Base-by-base conservation (phyloP, 1,140 invertebrate species). In the Stratiolaelaps scimitus region DNA sequence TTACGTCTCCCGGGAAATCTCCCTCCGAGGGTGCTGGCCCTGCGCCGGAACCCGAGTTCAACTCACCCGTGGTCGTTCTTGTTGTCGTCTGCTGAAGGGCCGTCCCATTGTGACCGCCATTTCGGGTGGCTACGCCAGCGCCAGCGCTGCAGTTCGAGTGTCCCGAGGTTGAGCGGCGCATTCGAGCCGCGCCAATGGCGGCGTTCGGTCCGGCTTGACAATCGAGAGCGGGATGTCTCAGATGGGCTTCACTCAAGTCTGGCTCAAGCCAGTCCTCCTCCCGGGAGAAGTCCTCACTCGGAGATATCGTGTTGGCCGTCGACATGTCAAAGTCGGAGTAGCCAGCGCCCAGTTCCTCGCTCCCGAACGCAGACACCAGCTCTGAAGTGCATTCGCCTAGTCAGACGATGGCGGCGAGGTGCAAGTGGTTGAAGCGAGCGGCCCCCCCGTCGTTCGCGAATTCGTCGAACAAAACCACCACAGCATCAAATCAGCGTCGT, bases 301-400 rank as follows among this genome's bases (percentile, higher is more conserved):
- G 53, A 60, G 53, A 60, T 60, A 60, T 60, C 53, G 53, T 60
- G 34, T 60, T 60, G 34, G 53, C 53, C 17, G 53, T 60, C 53
- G 53, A 60, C 53, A 60, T 60, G 23, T 60, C 53, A 26, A 60
- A 60, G 53, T 60, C 53, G 26, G 53, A 60, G 34, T 29, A 60
- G 26, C 53, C 53, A 15, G 53, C 53, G 15, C 53, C 53, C 53
- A 60, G 53, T 23, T 60, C 53, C 53, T 60, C 53, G 53, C 53
- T 60, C 20, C 53, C 53, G 20, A 60, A 60, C 23, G 53, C 53
- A 60, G 53, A 60, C 26, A 26, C 53, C 53, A 60, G 34, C 23
- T 60, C 53, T 23, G 53, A 60, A 60, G 53, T 60, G 53, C 53
- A 60, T 26, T 60, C 53, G 17, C 53, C 53, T 60, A 26, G 15